Evolutionary conservation across 2,797 vertebrate genomes (phyloP), one percentile per base, ranked within the genome.

Genomic region (Clarias laeviceps): DNA sequence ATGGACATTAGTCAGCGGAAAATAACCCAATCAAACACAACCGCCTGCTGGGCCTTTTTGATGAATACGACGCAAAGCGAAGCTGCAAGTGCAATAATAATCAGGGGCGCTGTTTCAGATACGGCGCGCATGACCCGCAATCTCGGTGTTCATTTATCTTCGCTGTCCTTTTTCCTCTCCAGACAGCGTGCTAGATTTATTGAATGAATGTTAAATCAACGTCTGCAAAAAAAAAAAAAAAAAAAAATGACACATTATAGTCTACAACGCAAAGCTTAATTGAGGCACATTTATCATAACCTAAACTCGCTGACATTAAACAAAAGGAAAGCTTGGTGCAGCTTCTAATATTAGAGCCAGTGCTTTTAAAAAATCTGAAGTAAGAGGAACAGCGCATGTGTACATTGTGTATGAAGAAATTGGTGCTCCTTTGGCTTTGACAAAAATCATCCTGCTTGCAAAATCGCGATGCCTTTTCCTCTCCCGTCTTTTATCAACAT

Each of bases 1-100:
- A 94, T 91, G 90, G 91, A 92, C 88, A 92, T 94, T 93, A 93
- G 91, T 91, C 92, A 92, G 90, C 89, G 82, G 91, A 93, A 90
- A 92, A 94, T 94, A 94, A 94, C 93, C 91, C 91, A 92, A 95
- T 94, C 89, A 89, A 89, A 90, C 18, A 62, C 85, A 87, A 84
- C 87, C 91, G 92, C 93, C 92, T 91, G 90, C 91, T 84, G 93
- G 92, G 78, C 86, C 86, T 20, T 32, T 86, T 91, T 93, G 94
- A 95, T 92, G 88, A 93, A 94, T 93, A 91, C 88, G 85, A 88
- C 87, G 68, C 84, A 8, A 76, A 84, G 68, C 37, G 6, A 29
- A 22, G 50, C 73, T 37, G 37, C 62, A 3, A 79, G 62, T 64
- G 64, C 79, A 82, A 77, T 85, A 82, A 86, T 86, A 83, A 84